Conservation (phyloP, 2,797 vertebrate genomes). For the Diplodus puntazzo region DNA sequence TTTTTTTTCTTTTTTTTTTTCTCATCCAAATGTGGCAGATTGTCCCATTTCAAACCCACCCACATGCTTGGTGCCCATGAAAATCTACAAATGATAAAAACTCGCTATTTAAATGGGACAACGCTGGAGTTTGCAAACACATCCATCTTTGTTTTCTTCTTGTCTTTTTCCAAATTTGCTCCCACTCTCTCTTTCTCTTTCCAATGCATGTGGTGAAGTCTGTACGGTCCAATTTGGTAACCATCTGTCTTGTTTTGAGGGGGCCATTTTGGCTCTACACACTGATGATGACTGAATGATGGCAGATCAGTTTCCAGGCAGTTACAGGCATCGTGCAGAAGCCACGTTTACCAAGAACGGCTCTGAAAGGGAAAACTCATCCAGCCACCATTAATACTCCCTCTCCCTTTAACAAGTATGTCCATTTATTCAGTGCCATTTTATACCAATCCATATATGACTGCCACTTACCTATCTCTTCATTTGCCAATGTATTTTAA, state of each 20-base stretch:
- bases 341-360: conserved; percentile 18
- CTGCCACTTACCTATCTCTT: conserved; percentile 2
- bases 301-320: conserved; percentile 44
- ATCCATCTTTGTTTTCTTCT: conserved; percentile 13
- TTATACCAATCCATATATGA: conserved; percentile 3
- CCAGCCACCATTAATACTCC: conserved; percentile 19
- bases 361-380: conserved; percentile 8
- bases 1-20: neutral
- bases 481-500: conserved; percentile 7
- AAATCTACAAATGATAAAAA: conserved; percentile 1
- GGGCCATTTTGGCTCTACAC: conserved; percentile 41
- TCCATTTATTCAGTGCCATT: conserved; percentile 13
- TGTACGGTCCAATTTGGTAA: conserved; percentile 42
- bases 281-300: conserved; percentile 30
- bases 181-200: conserved; percentile 25
- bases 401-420: conserved; percentile 1
- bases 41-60: neutral
- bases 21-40: neutral
- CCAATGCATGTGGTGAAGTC: conserved; percentile 31
- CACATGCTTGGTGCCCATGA: neutral
- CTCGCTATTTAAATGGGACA: conserved; percentile 7
- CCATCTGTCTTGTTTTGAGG: conserved; percentile 58
- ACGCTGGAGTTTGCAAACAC: conserved; percentile 23
- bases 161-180: conserved; percentile 20
- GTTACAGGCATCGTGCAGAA: conserved; percentile 26